phyloP scores from a whole-genome alignment of 2,888 invertebrate species.

The Ochlodes sylvanus region DNA sequence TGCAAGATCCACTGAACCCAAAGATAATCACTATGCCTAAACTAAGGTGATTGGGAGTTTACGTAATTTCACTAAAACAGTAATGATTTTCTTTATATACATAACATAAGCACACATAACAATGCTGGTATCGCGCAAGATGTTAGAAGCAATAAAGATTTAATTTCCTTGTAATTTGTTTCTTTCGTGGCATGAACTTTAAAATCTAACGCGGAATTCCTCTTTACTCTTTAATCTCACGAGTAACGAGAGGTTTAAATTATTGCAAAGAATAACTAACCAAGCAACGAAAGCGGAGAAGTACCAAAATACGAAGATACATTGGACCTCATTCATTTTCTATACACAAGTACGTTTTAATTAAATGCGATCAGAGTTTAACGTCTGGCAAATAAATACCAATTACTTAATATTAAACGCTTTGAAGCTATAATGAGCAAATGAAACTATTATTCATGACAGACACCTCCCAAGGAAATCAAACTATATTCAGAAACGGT shows the following conservation, averaged over 20 bases:
- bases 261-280: conserved; percentile 58
- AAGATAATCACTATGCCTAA: too few species aligned
- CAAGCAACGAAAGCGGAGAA: conserved; percentile 33
- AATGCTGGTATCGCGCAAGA: not conserved
- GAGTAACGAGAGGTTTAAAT: conserved; percentile 62
- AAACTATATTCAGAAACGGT: conserved; percentile 38
- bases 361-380: conserved; percentile 36
- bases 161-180: conserved; percentile 76
- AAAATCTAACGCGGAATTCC: conserved; percentile 72
- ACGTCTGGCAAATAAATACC: conserved; percentile 37
- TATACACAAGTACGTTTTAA: conserved; percentile 26
- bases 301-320: conserved; percentile 33
- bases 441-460: conserved; percentile 38
- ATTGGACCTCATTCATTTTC: conserved; percentile 16
- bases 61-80: too few species aligned
- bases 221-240: conserved; percentile 68
- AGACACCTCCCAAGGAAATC: conserved; percentile 34
- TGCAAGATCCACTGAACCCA: too few species aligned
- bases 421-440: conserved; percentile 37
- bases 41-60: too few species aligned
- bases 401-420: conserved; percentile 35
- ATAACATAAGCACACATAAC: not conserved
- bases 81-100: not conserved
- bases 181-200: conserved; percentile 71
- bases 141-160: conserved; percentile 52